These are phyloP conservation scores for Macrosteles quadrilineatus DNA, from an alignment of 1,140 invertebrate genomes.

Conservation along the genomic window DNA sequence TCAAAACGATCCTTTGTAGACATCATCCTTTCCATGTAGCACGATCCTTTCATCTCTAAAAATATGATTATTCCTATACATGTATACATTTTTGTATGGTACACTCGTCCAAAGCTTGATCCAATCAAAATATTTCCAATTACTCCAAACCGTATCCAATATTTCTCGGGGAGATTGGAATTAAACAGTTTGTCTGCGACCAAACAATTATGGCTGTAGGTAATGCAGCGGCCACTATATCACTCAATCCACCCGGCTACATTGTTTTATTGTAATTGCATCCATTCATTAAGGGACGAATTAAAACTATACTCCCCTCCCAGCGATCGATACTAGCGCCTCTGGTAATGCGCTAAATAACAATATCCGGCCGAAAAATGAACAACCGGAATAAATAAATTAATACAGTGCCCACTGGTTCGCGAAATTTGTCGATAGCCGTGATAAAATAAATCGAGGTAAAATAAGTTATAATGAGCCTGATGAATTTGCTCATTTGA, in stretches of 20 bases:
- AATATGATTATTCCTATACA: too few species aligned
- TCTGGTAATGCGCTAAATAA: background rate
- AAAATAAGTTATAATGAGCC: background rate
- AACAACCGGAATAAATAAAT: conserved; percentile 11
- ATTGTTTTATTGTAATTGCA: conserved; percentile 26
- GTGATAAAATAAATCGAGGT: background rate
- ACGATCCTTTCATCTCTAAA: too few species aligned
- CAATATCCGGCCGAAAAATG: conserved; percentile 14
- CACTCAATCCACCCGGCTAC: conserved; percentile 11
- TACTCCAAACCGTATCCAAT: too few species aligned
- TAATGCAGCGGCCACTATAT: conserved; percentile 17
- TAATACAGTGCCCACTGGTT: background rate
- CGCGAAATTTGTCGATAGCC: background rate
- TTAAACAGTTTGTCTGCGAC: too few species aligned
- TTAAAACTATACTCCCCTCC: conserved; percentile 15
- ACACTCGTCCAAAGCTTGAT: too few species aligned
- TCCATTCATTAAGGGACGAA: conserved; percentile 21
- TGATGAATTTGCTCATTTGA: background rate
- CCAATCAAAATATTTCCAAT: too few species aligned
- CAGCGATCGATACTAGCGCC: background rate
- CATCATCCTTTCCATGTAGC: too few species aligned
- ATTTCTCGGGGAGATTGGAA: too few species aligned
- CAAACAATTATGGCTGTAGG: background rate
- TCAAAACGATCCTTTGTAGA: too few species aligned
- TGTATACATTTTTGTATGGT: too few species aligned